A percentile compares a stretch with the other conserved stretches of the same genome.
These are phyloP conservation scores for Stenchaetothrips biformis DNA, from an alignment of 2,888 invertebrate species.

Conservation along the genomic window DNA sequence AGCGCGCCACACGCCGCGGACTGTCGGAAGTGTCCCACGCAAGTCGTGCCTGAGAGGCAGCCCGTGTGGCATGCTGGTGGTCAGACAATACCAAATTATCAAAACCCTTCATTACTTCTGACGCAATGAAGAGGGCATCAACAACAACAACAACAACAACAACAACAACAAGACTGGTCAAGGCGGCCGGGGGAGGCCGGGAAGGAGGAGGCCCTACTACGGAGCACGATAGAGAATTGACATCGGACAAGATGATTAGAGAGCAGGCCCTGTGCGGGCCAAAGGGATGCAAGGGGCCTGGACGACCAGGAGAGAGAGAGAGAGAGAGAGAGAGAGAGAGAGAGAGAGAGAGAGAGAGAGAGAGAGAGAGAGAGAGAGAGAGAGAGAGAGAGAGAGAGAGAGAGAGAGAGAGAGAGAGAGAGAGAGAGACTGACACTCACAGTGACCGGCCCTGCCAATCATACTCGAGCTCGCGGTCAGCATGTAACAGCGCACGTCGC, in stretches of 20 bases:
- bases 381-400: conserved; percentile 37
- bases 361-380: conserved; percentile 33
- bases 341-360: conserved; percentile 31
- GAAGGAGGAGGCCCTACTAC: conserved; percentile 29
- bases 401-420: conserved; percentile 35
- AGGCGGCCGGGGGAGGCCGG: background rate
- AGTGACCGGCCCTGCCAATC: conserved; percentile 27
- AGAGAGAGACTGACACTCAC: conserved; percentile 39
- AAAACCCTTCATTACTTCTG: no score
- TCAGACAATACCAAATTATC: no score
- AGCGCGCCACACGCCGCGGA: no score
- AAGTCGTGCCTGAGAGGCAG: no score
- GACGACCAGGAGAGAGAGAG: no score
- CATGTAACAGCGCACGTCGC: no score
- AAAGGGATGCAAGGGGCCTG: background rate
- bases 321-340: conserved; percentile 29
- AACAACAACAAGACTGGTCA: no score
- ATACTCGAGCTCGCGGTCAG: no score
- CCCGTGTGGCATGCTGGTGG: no score
- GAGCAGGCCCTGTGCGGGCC: conserved; percentile 26
- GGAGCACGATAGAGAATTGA: conserved; percentile 30
- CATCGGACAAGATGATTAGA: conserved; percentile 29
- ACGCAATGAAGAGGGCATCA: no score
- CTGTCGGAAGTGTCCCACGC: no score
- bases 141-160: no score